A percentile compares a stretch with the other conserved stretches of the same genome.
These are phyloP conservation scores for Drosophila sulfurigaster DNA, from an alignment of 1,140 invertebrate species.

Conservation along the genomic window DNA sequence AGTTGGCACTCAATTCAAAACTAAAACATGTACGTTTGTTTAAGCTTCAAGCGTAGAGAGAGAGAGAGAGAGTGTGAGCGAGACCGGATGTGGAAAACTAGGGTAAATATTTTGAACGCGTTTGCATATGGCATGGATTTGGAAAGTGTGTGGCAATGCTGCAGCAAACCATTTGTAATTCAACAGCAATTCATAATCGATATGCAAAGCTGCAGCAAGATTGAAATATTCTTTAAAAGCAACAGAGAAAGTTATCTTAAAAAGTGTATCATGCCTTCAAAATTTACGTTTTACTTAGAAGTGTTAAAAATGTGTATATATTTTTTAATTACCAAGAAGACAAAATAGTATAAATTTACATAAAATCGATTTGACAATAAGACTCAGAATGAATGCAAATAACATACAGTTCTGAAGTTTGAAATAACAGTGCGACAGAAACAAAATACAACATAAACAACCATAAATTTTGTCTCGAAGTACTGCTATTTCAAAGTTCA, in stretches of 20 bases:
- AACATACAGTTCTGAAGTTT: too few species aligned
- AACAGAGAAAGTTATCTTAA: too few species aligned
- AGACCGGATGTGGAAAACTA: slow-evolving; percentile 7
- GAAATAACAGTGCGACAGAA: too few species aligned
- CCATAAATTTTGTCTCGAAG: too few species aligned
- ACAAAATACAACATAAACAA: too few species aligned
- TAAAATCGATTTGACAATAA: background rate
- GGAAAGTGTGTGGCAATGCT: background rate
- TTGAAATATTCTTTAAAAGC: background rate
- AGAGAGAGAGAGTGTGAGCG: too few species aligned
- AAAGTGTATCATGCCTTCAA: too few species aligned
- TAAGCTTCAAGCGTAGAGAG: background rate
- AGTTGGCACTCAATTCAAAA: slow-evolving; percentile 10
- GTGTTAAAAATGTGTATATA: background rate
- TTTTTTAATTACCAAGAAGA: background rate
- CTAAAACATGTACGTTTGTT: slow-evolving; percentile 6
- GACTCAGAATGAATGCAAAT: background rate
- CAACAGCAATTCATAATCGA: slow-evolving; percentile 10
- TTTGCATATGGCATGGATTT: slow-evolving; percentile 6
- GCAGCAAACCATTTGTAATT: slow-evolving; percentile 6
- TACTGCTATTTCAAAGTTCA: too few species aligned
- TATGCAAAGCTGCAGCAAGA: background rate
- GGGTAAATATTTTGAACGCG: slow-evolving; percentile 14
- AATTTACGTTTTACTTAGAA: background rate
- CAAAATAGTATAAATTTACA: background rate